Percentiles rank a stretch among this genome's conserved stretches.
phyloP scores from a whole-genome alignment of 1,140 invertebrate species.

The Drosophila repleta region DNA sequence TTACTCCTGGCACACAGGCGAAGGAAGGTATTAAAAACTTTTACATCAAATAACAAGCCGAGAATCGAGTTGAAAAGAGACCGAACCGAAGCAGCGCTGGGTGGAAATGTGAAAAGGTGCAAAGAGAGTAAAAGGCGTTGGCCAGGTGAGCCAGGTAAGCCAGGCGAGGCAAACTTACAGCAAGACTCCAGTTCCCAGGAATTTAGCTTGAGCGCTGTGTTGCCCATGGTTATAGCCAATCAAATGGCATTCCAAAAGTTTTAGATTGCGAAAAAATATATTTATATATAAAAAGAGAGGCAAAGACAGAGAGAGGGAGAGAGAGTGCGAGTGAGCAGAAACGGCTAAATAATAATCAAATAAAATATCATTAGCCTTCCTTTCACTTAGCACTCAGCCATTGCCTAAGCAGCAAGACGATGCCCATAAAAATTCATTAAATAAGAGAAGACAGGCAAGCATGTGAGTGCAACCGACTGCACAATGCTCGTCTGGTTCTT shows the following conservation, averaged over 20 bases:
- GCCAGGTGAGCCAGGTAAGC: neutral
- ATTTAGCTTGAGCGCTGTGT: neutral
- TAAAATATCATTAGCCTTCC: neutral
- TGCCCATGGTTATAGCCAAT: slow-evolving; percentile 7
- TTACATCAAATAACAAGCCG: slow-evolving; percentile 13
- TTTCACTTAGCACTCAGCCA: neutral
- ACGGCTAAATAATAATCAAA: neutral
- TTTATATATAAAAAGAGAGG: too few species aligned
- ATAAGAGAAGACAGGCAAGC: too few species aligned
- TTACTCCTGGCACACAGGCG: slow-evolving; percentile 23
- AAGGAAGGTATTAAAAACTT: slow-evolving; percentile 34
- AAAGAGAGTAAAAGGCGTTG: too few species aligned
- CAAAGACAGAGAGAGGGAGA: too few species aligned
- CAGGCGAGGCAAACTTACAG: too few species aligned
- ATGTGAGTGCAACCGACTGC: too few species aligned
- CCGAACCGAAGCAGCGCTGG: too few species aligned
- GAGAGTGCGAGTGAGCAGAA: neutral
- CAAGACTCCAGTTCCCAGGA: neutral
- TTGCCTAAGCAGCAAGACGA: too few species aligned
- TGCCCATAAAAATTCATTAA: too few species aligned
- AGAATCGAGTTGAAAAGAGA: slow-evolving; percentile 4
- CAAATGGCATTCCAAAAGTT: neutral
- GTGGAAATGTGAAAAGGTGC: too few species aligned
- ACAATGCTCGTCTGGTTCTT: too few species aligned
- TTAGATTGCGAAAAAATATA: slow-evolving; percentile 1